Percentiles rank a stretch among this genome's conserved stretches.
Conservation (phyloP, 2,888 invertebrate species). For the Drosophila algonquin region DNA sequence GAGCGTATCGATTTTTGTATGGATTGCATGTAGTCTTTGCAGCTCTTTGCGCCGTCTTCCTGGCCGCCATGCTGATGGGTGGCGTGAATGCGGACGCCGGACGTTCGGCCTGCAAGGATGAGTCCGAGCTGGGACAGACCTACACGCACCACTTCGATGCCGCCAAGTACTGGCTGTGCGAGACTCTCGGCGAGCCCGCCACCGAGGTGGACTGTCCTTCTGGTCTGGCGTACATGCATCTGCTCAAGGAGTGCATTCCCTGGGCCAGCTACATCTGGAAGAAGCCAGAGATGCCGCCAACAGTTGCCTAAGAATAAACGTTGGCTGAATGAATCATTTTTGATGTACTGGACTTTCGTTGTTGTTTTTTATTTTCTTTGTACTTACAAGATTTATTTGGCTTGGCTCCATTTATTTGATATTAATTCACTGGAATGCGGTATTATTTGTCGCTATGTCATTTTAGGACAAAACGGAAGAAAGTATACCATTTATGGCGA, state of each 20-base stretch:
- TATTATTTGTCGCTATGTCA: too few species aligned
- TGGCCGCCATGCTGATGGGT: conserved; percentile 58
- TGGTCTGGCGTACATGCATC: conserved; percentile 79
- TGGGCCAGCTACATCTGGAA: conserved; percentile 82
- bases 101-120: conserved; percentile 80
- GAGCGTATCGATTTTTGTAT: neutral
- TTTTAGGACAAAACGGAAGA: too few species aligned
- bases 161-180: conserved; percentile 81
- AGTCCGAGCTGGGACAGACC: conserved; percentile 71
- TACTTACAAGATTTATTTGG: too few species aligned
- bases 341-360: conserved; percentile 26
- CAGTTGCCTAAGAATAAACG: conserved; percentile 69
- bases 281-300: conserved; percentile 77
- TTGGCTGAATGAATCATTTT: neutral
- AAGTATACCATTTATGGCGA: too few species aligned
- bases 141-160: conserved; percentile 81
- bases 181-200: conserved; percentile 64
- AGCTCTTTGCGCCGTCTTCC: conserved; percentile 41
- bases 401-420: too few species aligned
- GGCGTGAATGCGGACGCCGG: conserved; percentile 65
- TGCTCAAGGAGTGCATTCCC: conserved; percentile 79
- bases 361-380: neutral
- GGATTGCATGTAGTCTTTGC: conserved; percentile 44
- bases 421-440: too few species aligned
- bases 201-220: conserved; percentile 70